Conservation (phyloP, 92 coral and sea anemone genomes). For the Parazoanthus swiftii region DNA sequence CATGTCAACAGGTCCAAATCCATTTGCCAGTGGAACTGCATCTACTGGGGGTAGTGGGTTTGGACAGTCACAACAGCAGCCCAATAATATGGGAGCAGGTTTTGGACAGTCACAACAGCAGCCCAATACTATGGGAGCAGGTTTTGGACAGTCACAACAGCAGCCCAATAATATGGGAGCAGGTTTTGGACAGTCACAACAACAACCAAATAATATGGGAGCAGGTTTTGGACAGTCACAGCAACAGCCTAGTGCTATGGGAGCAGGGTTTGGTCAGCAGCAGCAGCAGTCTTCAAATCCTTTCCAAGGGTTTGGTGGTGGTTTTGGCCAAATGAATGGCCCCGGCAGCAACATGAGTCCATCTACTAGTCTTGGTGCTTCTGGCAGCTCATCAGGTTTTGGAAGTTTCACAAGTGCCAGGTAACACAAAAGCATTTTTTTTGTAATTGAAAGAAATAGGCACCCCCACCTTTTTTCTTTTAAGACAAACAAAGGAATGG, state of each 20-base stretch:
- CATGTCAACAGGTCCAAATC: slow-evolving; percentile 98
- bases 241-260: slow-evolving; percentile 24
- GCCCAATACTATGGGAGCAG: background rate
- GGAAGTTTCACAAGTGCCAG: slow-evolving; percentile 68
- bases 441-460: too few species aligned
- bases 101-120: slow-evolving; percentile 29
- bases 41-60: slow-evolving; percentile 33
- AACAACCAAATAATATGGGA: background rate
- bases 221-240: slow-evolving; percentile 51
- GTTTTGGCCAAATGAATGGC: slow-evolving; percentile 77
- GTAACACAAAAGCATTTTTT: background rate
- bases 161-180: background rate
- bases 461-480: too few species aligned
- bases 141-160: slow-evolving; percentile 56
- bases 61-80: slow-evolving; percentile 27
- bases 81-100: background rate
- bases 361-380: slow-evolving; percentile 59
- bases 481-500: too few species aligned
- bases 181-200: slow-evolving; percentile 26
- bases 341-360: slow-evolving; percentile 72
- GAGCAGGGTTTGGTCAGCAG: slow-evolving; percentile 26
- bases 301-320: slow-evolving; percentile 85
- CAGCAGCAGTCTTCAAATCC: slow-evolving; percentile 82
- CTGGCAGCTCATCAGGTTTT: slow-evolving; percentile 62
- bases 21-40: slow-evolving; percentile 72